Conservation (phyloP, 2,888 invertebrate species). For the Ditula angustiorana region DNA sequence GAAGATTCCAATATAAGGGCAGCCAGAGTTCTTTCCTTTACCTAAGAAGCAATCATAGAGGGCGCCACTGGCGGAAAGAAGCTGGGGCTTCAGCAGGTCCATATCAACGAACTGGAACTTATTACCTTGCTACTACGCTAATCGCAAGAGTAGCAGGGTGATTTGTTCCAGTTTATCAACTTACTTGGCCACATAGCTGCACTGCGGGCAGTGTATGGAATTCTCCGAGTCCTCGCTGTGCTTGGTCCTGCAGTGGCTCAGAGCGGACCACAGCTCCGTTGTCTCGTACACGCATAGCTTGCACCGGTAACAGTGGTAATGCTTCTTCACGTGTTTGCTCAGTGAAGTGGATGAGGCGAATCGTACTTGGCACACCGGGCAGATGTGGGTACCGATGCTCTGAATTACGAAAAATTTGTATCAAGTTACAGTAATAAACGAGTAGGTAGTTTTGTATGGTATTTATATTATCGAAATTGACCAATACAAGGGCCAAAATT, state of each 20-base stretch:
- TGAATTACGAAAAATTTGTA: constrained; percentile 45
- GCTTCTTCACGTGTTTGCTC: constrained; percentile 50
- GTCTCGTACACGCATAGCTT: constrained; percentile 55
- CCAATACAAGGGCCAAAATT: no score
- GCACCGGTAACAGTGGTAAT: constrained; percentile 57
- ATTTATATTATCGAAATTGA: no score
- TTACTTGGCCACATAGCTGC: constrained; percentile 52
- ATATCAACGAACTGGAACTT: no score
- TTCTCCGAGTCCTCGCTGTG: constrained; percentile 51
- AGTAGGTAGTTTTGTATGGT: background rate
- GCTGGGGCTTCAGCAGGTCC: no score
- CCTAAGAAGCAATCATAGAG: no score
- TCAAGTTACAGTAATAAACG: no score
- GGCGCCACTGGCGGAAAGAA: no score
- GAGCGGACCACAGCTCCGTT: constrained; percentile 46
- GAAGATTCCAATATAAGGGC: no score
- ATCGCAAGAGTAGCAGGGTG: no score
- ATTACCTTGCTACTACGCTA: no score
- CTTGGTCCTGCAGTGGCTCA: constrained; percentile 55
- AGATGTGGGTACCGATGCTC: constrained; percentile 52
- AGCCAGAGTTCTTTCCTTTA: no score
- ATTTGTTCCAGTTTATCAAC: no score
- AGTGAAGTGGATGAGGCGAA: constrained; percentile 44
- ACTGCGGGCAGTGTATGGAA: constrained; percentile 60
- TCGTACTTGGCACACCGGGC: constrained; percentile 55